Conservation (phyloP, 1,140 invertebrate species). For the Camponotus pennsylvanicus region DNA sequence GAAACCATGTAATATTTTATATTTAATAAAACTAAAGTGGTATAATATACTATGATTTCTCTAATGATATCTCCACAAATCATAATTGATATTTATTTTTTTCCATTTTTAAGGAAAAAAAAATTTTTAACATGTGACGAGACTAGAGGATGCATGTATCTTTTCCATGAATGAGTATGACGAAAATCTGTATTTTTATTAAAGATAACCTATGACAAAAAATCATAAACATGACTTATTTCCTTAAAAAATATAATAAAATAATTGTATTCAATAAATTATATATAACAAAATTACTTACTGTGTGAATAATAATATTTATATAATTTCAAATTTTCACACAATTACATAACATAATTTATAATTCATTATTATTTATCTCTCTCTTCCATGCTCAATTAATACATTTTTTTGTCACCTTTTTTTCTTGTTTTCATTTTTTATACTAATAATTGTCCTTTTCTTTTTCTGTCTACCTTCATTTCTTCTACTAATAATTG, state of each 20-base stretch:
- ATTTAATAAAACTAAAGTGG: neutral
- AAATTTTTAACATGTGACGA: neutral
- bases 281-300: neutral
- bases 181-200: neutral
- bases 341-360: neutral
- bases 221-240: neutral
- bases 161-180: neutral
- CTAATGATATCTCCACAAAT: conserved; percentile 25
- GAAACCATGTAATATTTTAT: neutral
- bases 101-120: too few relatives aligned
- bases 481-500: conserved; percentile 38
- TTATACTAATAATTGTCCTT: conserved; percentile 43
- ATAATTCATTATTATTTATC: neutral
- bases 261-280: neutral
- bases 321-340: neutral
- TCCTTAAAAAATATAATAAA: neutral
- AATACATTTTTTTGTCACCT: neutral
- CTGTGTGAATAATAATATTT: neutral
- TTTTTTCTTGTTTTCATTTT: neutral
- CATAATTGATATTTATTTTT: conserved; percentile 14
- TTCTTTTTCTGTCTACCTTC: neutral
- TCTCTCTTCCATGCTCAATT: neutral
- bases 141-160: too few relatives aligned
- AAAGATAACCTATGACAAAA: conserved; percentile 7
- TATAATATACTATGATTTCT: neutral